Evolutionary conservation across 2,113 vertebrate genomes (phyloP), one percentile per base, ranked within the genome.

Genomic region (Lampris incognitus): DNA sequence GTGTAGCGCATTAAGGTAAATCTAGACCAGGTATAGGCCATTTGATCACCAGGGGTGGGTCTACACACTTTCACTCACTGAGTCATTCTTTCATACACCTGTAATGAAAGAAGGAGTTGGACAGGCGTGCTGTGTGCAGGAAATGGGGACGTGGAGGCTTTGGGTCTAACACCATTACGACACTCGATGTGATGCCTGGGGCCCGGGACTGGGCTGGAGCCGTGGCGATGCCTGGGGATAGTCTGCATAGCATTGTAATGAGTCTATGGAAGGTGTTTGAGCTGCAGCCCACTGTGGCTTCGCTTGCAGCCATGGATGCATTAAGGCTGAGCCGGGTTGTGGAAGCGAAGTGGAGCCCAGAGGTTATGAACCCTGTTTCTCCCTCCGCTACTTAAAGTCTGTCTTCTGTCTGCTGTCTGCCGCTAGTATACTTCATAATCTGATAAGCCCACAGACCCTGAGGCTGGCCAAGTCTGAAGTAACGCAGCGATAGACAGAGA

Each of bases 1-100:
- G 77, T 88, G 90, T 52, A 59, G 78, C 81, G 85, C 78, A 90
- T 88, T 88, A 87, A 74, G 84, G 76, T 74, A 87, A 88, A 91
- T 87, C 49, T 70, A 82, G 81, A 87, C 83, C 87, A 89, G 87
- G 71, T 88, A 85, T 41, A 38, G 44, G 62, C 49, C 57, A 69
- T 78, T 77, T 81, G 64, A 87, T 76, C 63, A 58, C 55, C 46
- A 48, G 73, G 24, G 65, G 42, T 56, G 46, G 42, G 48, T 46
- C 52, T 59, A 66, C 13, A 7, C 50, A 77, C 42, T 4, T 73
- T 81, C 68, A 48, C 49, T 46, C 66, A 46, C 54, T 44, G 39
- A 69, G 42, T 66, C 81, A 58, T 11, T 42, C 63, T 50, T 75
- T 72, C 77, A 82, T 69, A 87, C 84, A 90, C 86, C 85, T 88